Base-by-base conservation (phyloP, 2,797 vertebrate genomes). In the Amblyopsis hoosieri region DNA sequence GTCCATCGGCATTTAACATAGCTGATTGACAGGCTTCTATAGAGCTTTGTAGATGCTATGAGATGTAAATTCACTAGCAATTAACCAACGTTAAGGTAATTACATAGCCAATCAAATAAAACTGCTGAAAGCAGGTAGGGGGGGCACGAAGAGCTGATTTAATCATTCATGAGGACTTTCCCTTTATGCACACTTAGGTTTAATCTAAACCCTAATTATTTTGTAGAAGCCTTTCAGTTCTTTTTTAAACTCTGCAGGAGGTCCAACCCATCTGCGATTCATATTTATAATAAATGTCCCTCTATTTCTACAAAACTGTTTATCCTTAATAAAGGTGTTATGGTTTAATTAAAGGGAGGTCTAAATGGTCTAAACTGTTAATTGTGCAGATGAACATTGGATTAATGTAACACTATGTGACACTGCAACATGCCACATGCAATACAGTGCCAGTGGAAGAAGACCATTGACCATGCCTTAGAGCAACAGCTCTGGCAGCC, bases 41-140 rank as follows among this genome's bases (percentile, higher is more conserved):
- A 88, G 77, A 78, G 79, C 84, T 83, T 75, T 74, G 75, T 82
- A 84, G 89, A 90, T 89, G 83, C 88, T 79, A 72, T 78, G 79
- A 79, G 82, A 84, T 84, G 80, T 72, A 84, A 88, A 91, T 91
- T 86, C 88, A 85, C 82, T 79, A 83, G 83, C 90, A 92, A 90
- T 91, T 90, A 91, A 89, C 84, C 85, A 89, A 80, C 82, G 83
- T 86, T 85, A 79, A 82, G 86, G 76, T 90, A 87, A 90, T 91
- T 89, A 84, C 79, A 29, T 79, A 82, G 84, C 87, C 88, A 90
- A 90, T 90, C 88, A 90, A 81, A 87, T 86, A 80, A 78, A 83
- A 84, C 75, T 77, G 74, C 78, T 89, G 72, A 65, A 82, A 78
- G 75, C 83, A 84, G 83, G 76, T 83, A 84, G 66, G 67, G 77